Evolutionary conservation across 2,888 invertebrate species (phyloP), one percentile per base, ranked within the genome.

Genomic region (Dicyrtoma fusca): DNA sequence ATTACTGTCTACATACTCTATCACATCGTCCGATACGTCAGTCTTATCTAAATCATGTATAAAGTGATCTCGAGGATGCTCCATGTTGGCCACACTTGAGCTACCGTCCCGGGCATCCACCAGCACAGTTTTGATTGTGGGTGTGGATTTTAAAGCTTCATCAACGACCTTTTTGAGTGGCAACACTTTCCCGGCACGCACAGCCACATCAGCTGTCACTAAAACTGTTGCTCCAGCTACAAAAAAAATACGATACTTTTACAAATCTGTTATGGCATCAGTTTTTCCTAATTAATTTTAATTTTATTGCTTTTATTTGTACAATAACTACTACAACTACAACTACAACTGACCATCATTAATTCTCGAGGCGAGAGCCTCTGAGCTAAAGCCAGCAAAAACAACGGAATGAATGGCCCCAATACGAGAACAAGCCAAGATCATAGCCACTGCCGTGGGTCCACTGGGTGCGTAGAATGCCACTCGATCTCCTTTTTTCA

Each of bases 361-460:
- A 19, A 86, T 85, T 71, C 86, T 81, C 5, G 83, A 82, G 34
- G 85, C 84, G 10, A 86, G 81, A 11, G 86, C 84, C 68, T 85
- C 84, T 3, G 85, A 81, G 76, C 85, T 85, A 80, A 86, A 86
- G 10, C 86, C 86, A 61, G 85, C 86, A 82, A 86, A 86, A 34
- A 86, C 84, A 11, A 86, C 85, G 69, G 83, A 84, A 80, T 86
- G 86, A 34, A 86, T 80, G 64, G 86, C 86, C 10, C 86, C 86
- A 63, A 86, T 85, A 44, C 86, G 81, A 10, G 85, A 82, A 81
- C 86, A 86, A 3, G 86, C 86, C 71, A 86, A 80, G 84, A 85
- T 85, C 76, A 84, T 81, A 1, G 84, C 85, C 14, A 85, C 83
- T 1, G 85, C 84, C 3, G 83, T 79, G 1, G 85, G 85, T 23